Conservation (phyloP, 2,888 invertebrate genomes). For the Chrysomela aeneicollis region DNA sequence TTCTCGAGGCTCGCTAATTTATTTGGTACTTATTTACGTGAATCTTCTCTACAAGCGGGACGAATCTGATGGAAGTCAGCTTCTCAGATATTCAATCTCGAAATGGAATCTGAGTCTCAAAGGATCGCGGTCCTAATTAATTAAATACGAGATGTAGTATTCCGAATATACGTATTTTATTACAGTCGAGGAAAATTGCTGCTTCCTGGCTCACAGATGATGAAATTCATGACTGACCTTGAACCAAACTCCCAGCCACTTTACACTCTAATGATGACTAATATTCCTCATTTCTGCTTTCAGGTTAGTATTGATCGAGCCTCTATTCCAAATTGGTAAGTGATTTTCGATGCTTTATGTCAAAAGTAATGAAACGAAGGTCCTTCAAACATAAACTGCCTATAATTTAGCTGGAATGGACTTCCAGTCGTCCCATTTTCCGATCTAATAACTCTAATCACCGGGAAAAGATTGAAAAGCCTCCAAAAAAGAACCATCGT, state of each 20-base stretch:
- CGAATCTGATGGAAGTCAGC: constrained; percentile 1
- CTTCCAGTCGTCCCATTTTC: constrained; percentile 24
- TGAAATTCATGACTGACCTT: too few species aligned
- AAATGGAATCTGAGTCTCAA: constrained; percentile 17
- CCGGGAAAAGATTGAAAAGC: constrained; percentile 23
- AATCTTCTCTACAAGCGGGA: constrained; percentile 6
- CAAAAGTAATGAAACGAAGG: neutral
- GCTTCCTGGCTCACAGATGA: too few species aligned
- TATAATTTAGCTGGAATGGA: constrained; percentile 21
- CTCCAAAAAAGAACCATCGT: constrained; percentile 33
- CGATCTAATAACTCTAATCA: constrained; percentile 27
- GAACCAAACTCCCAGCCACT: too few species aligned
- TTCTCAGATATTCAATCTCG: constrained; percentile 13
- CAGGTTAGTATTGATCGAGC: constrained; percentile 1
- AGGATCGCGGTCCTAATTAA: constrained; percentile 13
- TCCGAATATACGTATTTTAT: neutral
- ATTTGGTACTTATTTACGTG: constrained; percentile 19
- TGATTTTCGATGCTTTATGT: neutral
- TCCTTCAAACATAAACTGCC: neutral
- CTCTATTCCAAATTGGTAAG: neutral
- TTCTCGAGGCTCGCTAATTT: constrained; percentile 14
- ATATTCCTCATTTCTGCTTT: neutral
- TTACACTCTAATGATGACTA: neutral
- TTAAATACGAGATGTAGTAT: constrained; percentile 4
- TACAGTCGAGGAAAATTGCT: neutral